A percentile compares a stretch with the other conserved stretches of the same genome.
These are phyloP conservation scores for Salmo trutta DNA, from an alignment of 2,797 vertebrate species.

Conservation along the genomic window DNA sequence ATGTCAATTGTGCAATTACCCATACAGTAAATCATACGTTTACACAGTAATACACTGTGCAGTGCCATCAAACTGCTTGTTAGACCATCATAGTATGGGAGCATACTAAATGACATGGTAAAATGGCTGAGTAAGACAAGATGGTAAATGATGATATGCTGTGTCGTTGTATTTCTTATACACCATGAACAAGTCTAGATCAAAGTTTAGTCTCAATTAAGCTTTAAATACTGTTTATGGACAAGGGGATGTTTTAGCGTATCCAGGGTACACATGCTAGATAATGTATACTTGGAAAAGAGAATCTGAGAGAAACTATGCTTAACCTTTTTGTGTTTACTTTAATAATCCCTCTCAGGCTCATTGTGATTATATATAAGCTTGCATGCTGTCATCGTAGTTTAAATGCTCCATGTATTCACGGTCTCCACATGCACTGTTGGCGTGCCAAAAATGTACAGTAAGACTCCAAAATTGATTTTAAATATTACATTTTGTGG, in stretches of 20 bases:
- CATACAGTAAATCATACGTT: constrained; percentile 4
- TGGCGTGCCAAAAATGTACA: not conserved
- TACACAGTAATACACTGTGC: not conserved
- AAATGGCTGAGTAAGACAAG: not conserved
- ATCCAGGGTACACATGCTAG: not conserved
- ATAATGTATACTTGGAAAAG: not conserved
- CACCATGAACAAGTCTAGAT: not conserved
- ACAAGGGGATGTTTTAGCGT: not conserved
- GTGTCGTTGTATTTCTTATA: not conserved
- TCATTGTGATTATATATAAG: not conserved
- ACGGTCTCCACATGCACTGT: not conserved
- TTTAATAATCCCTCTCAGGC: not conserved
- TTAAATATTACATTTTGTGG: not conserved
- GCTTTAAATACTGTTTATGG: not conserved
- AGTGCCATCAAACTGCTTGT: not conserved
- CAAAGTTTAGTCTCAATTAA: not conserved
- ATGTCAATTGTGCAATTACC: constrained; percentile 11
- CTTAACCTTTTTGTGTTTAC: not conserved
- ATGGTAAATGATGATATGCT: not conserved
- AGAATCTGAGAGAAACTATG: not conserved
- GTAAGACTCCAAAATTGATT: not conserved
- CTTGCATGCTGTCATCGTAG: not conserved
- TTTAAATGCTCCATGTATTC: not conserved
- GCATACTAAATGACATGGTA: not conserved
- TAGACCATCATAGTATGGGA: not conserved